Conservation (phyloP, 2,797 vertebrate genomes). For the Enteromius afrohamiltoni region DNA sequence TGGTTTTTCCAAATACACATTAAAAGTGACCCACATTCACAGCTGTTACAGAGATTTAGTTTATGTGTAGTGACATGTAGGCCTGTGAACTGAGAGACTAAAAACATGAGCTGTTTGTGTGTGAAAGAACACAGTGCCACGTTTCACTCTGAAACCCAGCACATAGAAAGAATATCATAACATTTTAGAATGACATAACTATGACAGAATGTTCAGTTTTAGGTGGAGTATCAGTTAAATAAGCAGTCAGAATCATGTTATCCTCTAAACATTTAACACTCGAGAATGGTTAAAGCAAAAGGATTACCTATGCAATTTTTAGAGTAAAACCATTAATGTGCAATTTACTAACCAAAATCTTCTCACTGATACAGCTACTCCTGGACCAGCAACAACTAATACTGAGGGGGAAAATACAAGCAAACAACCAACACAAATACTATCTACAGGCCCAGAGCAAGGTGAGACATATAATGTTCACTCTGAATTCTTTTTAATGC, state of each 20-base stretch:
- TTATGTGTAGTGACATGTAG: background rate
- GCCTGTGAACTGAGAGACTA: background rate
- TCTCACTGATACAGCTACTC: background rate
- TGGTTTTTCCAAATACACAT: background rate
- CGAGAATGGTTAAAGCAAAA: background rate
- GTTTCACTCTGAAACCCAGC: background rate
- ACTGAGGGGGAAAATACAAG: background rate
- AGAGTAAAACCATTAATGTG: background rate
- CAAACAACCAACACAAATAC: slow-evolving; percentile 19
- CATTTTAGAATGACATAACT: background rate
- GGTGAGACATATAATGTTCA: background rate
- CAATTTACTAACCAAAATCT: background rate
- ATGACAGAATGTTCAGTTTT: background rate
- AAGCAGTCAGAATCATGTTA: background rate
- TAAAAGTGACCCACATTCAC: background rate
- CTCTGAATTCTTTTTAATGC: background rate
- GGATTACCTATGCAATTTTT: background rate
- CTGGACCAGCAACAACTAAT: background rate
- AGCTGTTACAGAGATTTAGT: background rate
- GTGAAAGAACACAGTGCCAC: background rate
- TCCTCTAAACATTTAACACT: background rate
- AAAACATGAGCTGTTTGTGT: background rate
- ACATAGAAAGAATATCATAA: background rate
- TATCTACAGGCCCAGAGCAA: slow-evolving; percentile 6
- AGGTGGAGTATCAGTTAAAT: background rate